Evolutionary conservation across 1,140 invertebrate genomes (phyloP), one percentile per base, ranked within the genome.

Genomic region (Hycleus cichorii): DNA sequence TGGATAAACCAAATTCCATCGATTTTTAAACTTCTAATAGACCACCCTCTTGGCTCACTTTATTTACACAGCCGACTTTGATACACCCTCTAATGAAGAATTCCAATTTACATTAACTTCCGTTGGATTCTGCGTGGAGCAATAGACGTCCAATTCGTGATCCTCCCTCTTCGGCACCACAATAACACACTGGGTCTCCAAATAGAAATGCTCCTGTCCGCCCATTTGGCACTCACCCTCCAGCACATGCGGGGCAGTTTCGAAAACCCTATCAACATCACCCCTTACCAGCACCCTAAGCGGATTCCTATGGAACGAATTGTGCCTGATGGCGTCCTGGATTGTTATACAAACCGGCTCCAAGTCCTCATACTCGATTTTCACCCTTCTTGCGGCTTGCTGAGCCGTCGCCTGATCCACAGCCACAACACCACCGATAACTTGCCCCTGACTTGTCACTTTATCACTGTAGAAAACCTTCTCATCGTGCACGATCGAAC

Each of bases 141-240:
- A 82, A 67, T 89, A 86, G 7, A 97, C 70, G 74, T 95, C 91
- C 53, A 97, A 77, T 74, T 96, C 93, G 64, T 91, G 84, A 65
- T 87, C 81, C 69, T 90, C 88, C 66, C 84, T 1, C 25, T 47
- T 85, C 0, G 91, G 91, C 27, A 92, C 76, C 2, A 84, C 93
- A 43, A 93, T 76, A 38, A 81, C 71, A 10, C 80, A 82, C 26
- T 95, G 83, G 0, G 94, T 95, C 76, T 95, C 93, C 58, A 98
- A 75, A 75, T 98, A 98, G 77, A 98, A 98, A 74, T 98, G 95
- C 74, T 97, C 94, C 74, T 98, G 95, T 0, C 92, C 93, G 43
- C 92, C 92, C 65, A 89, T 87, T 61, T 85, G 81, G 43, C 91
- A 78, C 69, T 87, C 83, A 6, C 91, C 89, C 74, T 88, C 83